phyloP scores from a whole-genome alignment of 2,888 invertebrate species.

The Eurytoma adleriae region DNA sequence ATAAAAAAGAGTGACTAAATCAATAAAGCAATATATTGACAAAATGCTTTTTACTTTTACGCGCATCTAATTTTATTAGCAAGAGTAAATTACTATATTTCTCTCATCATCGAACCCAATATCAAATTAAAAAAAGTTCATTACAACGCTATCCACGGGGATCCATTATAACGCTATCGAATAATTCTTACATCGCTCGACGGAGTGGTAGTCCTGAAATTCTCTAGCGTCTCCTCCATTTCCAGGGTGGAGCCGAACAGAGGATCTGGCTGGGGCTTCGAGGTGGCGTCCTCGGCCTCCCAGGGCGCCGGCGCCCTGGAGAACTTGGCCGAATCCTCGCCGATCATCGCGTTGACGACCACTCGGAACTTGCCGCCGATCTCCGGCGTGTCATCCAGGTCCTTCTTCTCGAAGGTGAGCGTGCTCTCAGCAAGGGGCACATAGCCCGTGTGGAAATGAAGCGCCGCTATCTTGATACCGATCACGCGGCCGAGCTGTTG shows the following conservation, averaged over 20 bases:
- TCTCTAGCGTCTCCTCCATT: slow-evolving; percentile 89
- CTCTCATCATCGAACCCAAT: too few relatives aligned
- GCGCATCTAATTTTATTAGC: too few relatives aligned
- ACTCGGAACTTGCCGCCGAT: slow-evolving; percentile 82
- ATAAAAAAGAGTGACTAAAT: too few relatives aligned
- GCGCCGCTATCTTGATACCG: slow-evolving; percentile 90
- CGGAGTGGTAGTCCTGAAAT: slow-evolving; percentile 77
- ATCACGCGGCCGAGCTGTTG: slow-evolving; percentile 89
- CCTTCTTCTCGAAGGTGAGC: slow-evolving; percentile 85
- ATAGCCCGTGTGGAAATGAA: slow-evolving; percentile 94
- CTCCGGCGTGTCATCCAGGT: slow-evolving; percentile 90
- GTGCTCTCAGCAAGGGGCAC: slow-evolving; percentile 85
- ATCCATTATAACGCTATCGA: neutral
- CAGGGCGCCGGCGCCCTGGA: slow-evolving; percentile 85
- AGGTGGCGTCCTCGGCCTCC: slow-evolving; percentile 81
- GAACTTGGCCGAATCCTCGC: slow-evolving; percentile 82
- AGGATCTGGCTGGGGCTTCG: slow-evolving; percentile 78
- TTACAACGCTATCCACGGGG: too few relatives aligned
- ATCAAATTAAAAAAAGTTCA: too few relatives aligned
- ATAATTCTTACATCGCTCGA: slow-evolving; percentile 20
- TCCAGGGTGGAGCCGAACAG: slow-evolving; percentile 88
- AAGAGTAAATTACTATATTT: too few relatives aligned
- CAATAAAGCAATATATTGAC: too few relatives aligned
- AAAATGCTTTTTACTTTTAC: too few relatives aligned
- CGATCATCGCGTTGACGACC: slow-evolving; percentile 84